phyloP scores from a whole-genome alignment of 2,797 vertebrate genomes.

The Ctenosaura bakeri region DNA sequence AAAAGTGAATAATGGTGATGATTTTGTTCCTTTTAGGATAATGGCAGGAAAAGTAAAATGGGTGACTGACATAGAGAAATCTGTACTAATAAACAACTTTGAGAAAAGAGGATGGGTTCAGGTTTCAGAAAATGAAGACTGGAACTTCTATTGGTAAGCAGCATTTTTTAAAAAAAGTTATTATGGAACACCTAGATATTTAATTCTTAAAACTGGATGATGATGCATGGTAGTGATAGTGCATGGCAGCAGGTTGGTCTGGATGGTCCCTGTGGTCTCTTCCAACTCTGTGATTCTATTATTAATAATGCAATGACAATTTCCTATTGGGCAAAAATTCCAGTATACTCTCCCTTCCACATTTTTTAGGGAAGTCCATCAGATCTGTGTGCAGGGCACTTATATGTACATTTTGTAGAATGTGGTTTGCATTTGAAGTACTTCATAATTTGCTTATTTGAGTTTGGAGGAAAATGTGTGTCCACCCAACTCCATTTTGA shows the following conservation, averaged over 20 bases:
- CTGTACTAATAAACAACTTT: conserved; percentile 98
- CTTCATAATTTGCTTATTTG: conserved; percentile 25
- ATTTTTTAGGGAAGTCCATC: no score
- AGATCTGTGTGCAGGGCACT: background rate
- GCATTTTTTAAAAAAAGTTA: background rate
- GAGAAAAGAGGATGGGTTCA: conserved; percentile 97
- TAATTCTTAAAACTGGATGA: background rate
- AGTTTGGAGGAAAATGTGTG: conserved; percentile 7
- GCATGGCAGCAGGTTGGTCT: background rate
- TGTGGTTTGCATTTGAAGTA: background rate
- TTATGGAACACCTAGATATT: background rate
- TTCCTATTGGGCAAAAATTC: background rate
- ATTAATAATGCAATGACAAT: background rate
- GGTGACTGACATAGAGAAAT: conserved; percentile 99
- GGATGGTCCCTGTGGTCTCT: no score
- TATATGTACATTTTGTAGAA: background rate
- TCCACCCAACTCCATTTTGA: background rate
- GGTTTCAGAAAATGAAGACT: conserved; percentile 94
- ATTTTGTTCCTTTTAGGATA: conserved; percentile 53
- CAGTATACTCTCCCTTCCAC: no score
- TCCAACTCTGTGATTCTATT: no score
- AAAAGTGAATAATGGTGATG: background rate
- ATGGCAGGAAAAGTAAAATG: conserved; percentile 98
- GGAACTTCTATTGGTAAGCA: conserved; percentile 98
- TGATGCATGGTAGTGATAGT: background rate